Evolutionary conservation across 2,888 invertebrate species (phyloP), one percentile per base, ranked within the genome.

Genomic region (Lysandra coridon): DNA sequence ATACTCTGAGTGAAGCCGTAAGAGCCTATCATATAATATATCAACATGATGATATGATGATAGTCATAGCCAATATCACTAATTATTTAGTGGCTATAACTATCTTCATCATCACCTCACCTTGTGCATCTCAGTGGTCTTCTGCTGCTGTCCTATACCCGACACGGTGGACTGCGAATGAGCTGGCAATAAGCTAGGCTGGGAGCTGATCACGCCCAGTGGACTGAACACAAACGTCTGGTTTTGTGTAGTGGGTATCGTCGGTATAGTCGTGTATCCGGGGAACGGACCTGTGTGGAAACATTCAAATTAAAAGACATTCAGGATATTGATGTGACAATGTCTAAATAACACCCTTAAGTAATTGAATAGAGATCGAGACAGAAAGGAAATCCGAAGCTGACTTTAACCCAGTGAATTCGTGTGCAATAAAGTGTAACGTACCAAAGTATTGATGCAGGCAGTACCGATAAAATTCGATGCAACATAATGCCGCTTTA

Each of bases 201-300:
- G 97, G 7, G 96, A 96, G 86, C 96, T 96, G 84, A 97, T 95
- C 7, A 97, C 96, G 3, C 96, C 96, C 79, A 97, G 90, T 81
- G 96, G 97, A 81, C 96, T 96, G 89, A 96, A 97, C 77, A 98
- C 96, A 84, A 98, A 94, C 6, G 98, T 97, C 87, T 97, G 97
- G 84, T 96, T 95, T 91, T 97, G 97, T 80, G 97, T 96, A 6
- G 97, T 96, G 78, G 97, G 96, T 83, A 97, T 97, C 62, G 97
- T 96, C 37, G 97, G 97, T 81, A 97, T 97, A 30, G 97, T 97
- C 79, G 97, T 95, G 87, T 98, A 98, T 2, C 98, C 97, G 4
- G 97, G 96, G 92, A 96, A 97, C 83, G 96, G 95, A 1, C 95
- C 95, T 95, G 89, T 79, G 84, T 83, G 23, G 73, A 73, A 80